Evolutionary conservation across 64 coral and sea anemone species (phyloP), one percentile per base, ranked within the genome.

Genomic region (Stichodactyla helianthus): DNA sequence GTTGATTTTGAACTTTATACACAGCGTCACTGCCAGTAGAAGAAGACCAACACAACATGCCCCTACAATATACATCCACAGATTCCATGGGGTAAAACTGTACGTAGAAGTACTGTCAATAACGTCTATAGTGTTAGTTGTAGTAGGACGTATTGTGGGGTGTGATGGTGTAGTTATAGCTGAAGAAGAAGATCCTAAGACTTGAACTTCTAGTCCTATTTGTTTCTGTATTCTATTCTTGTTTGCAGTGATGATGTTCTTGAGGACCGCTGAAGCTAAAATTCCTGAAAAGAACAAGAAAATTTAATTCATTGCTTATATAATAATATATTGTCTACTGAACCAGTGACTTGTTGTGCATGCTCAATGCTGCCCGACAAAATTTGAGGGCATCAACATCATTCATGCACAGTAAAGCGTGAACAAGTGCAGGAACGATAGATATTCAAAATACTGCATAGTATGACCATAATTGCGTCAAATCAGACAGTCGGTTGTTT

Each of bases 161-260:
- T 51, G 0, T 52, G 51, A 2, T 81, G 16, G 17, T 17, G 52
- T 81, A 51, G 31, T 79, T 11, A 23, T 31, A 1, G 26, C 12
- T 27, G 68, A 74, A 28, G 25, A 5, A 74, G 8, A 15, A 1
- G 10, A 5, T 74, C 27, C 51, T 19, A 81, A 81, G 16, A 50
- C 0, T 2, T 44, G 53, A 18, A 81, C 78, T 54, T 52, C 19
- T 2, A 81, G 50, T 18, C 78, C 78, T 7, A 28, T 54, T 51
- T 81, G 78, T 54, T 81, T 81, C 22, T 81, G 50, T 81, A 81
- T 81, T 13, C 50, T 54, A 20, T 54, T 81, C 78, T 81, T 81
- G 78, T 54, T 81, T 81, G 15, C 50, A 12, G 16, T 81, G 7
- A 81, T 81, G 51, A 54, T 20, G 7, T 81, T 20, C 52, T 81